Evolutionary conservation across 2,113 vertebrate genomes (phyloP).

Genomic region (Dasyurus viverrinus): DNA sequence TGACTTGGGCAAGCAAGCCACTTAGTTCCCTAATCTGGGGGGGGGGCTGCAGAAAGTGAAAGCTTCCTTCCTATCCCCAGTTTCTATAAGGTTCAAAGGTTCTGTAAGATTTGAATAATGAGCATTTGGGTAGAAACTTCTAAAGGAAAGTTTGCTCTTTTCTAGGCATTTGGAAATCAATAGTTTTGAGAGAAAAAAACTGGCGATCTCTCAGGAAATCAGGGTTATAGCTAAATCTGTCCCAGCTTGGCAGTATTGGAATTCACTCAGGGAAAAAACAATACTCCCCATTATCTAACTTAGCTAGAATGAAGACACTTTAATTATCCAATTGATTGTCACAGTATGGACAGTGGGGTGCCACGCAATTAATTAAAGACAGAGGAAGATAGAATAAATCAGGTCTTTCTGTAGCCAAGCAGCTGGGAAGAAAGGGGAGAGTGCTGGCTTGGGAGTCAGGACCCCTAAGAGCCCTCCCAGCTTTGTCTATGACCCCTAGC

Average conservation of each 20-base stretch:
- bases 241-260: neutral
- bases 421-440: neutral
- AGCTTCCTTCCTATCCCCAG: neutral
- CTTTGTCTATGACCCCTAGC: neutral
- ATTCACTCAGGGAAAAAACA: neutral
- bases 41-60: neutral
- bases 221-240: constrained; percentile 21
- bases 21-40: neutral
- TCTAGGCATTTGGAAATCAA: constrained; percentile 8
- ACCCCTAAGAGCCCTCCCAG: constrained; percentile 23
- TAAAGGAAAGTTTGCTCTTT: constrained; percentile 23
- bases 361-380: neutral
- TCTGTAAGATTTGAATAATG: neutral
- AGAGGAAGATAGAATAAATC: neutral
- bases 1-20: neutral
- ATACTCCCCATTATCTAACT: neutral
- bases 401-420: neutral
- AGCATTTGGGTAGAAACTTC: neutral
- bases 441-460: neutral
- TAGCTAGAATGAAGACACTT: neutral
- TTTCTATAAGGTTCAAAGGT: neutral
- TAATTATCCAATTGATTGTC: constrained; percentile 1
- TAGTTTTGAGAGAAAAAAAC: constrained; percentile 8
- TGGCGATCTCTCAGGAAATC: constrained; percentile 38
- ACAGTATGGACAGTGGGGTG: neutral